Base-by-base conservation (phyloP, 2,888 invertebrate species). In the Plebejus anna region DNA sequence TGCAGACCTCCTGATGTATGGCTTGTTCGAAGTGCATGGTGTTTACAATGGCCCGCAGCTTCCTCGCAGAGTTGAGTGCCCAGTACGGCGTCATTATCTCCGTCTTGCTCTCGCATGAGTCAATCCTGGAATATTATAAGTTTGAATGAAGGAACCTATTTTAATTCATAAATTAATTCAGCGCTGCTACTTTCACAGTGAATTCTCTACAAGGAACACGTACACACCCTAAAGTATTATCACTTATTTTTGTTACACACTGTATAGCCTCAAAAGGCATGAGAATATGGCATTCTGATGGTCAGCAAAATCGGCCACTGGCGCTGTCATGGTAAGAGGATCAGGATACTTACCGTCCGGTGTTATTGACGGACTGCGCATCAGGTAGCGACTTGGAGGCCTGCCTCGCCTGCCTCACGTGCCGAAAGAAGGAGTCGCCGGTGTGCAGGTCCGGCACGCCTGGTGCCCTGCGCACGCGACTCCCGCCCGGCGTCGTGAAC, bases 1-100 rank as follows among this genome's bases (percentile, higher is more conserved):
- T 96, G 95, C 98, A 98, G 79, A 98, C 97, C 95, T 98, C 98
- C 88, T 98, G 98, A 87, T 98, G 98, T 84, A 98, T 98, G 75
- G 98, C 98, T 89, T 98, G 98, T 86, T 98, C 98, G 85, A 98
- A 98, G 90, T 98, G 98, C 92, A 98, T 98, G 11, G 98, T 98
- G 88, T 98, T 98, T 75, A 98, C 98, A 80, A 98, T 97, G 51
- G 98, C 98, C 76, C 98, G 95, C 77, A 98, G 96, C 92, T 98
- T 98, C 76, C 98, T 97, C 28, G 97, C 98, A 1, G 98, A 98
- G 89, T 98, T 98, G 28, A 97, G 96, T 6, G 98, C 98, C 98
- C 98, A 98, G 86, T 98, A 98, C 0, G 98, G 98, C 3, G 98
- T 98, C 78, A 98, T 97, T 83, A 98, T 98, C 90, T 98, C 98